Conservation (phyloP, 2,888 invertebrate genomes). For the Drosophila emarginata region DNA sequence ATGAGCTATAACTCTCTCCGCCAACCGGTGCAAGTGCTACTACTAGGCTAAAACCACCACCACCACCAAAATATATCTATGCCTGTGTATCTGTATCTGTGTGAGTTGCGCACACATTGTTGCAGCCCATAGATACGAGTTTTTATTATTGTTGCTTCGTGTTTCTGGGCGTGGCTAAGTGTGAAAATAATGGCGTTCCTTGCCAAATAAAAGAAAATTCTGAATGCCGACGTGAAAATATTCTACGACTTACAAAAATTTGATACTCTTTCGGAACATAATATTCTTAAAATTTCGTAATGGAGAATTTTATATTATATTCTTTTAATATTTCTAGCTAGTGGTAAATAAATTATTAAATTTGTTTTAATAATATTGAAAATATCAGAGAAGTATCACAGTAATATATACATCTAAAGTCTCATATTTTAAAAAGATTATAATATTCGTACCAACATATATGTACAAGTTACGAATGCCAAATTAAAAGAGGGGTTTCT, state of each 20-base stretch:
- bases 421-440: too few relatives aligned
- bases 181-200: constrained; percentile 53
- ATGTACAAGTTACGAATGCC: too few relatives aligned
- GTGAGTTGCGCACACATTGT: constrained; percentile 34
- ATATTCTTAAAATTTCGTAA: too few relatives aligned
- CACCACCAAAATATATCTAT: constrained; percentile 23
- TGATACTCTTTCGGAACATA: neutral
- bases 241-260: neutral
- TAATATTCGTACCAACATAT: too few relatives aligned
- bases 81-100: constrained; percentile 12
- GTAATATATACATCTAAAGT: too few relatives aligned
- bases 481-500: too few relatives aligned
- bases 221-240: neutral
- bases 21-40: constrained; percentile 20
- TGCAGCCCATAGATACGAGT: constrained; percentile 43
- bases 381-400: too few relatives aligned
- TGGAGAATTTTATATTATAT: too few relatives aligned
- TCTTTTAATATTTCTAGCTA: too few relatives aligned
- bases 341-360: too few relatives aligned
- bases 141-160: constrained; percentile 3
- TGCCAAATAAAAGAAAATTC: constrained; percentile 45
- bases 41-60: constrained; percentile 16
- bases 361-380: too few relatives aligned
- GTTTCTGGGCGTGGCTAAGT: constrained; percentile 50
- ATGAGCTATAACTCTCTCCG: constrained; percentile 18